These are phyloP conservation scores for Pteropus rufus DNA, from an alignment of 2,797 vertebrate species.

Conservation along the genomic window DNA sequence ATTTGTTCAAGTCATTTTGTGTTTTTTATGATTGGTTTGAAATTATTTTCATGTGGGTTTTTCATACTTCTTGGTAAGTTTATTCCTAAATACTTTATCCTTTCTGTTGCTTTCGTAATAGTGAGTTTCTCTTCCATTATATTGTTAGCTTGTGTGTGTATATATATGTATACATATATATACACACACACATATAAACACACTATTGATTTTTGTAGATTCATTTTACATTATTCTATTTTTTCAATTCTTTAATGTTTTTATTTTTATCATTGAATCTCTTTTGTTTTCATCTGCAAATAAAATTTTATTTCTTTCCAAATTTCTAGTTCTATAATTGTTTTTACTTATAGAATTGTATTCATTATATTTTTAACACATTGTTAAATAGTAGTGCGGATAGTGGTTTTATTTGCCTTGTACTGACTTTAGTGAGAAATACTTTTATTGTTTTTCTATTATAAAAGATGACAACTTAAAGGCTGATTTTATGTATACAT, in stretches of 20 bases:
- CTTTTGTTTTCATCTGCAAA: not conserved
- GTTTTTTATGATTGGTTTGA: not conserved
- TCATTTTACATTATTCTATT: not conserved
- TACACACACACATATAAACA: no score
- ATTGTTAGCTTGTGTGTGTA: not conserved
- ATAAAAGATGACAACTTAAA: not conserved
- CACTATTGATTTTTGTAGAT: not conserved
- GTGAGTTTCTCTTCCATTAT: not conserved
- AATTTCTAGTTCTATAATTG: not conserved
- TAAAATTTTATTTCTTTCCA: not conserved
- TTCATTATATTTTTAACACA: not conserved
- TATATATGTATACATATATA: no score
- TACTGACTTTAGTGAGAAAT: not conserved
- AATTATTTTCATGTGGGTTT: not conserved
- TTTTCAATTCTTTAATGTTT: not conserved
- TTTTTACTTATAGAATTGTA: not conserved
- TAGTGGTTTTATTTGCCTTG: not conserved
- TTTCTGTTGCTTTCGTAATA: not conserved
- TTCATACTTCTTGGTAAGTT: not conserved
- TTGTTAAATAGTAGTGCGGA: not conserved
- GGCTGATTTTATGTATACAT: not conserved
- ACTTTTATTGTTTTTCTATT: not conserved
- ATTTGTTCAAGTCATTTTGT: not conserved
- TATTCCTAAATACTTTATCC: not conserved
- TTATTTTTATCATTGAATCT: not conserved